Base-by-base conservation (phyloP, 2,888 invertebrate genomes). In the Dexiosoma caninum region DNA sequence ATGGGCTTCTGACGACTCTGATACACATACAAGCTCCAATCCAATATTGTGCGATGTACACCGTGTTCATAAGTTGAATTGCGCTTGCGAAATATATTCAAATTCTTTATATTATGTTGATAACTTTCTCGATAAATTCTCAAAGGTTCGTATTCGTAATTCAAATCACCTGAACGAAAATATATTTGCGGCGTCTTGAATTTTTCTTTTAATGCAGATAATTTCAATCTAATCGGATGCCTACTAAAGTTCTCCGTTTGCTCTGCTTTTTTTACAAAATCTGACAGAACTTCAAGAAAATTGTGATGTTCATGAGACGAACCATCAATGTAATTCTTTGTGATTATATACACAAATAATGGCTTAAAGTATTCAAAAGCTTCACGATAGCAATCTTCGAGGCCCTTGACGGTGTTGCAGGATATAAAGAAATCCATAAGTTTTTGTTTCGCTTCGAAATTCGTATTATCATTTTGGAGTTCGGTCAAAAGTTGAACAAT, bases 1-100 rank as follows among this genome's bases (percentile, higher is more conserved):
- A 89, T 89, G 0, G 89, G 89, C 60, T 88, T 89, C 49, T 86
- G 82, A 0, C 86, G 88, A 60, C 90, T 89, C 81, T 89, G 89
- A 53, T 84, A 87, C 4, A 89, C 81, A 79, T 87, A 89, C 37
- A 89, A 66, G 19, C 86, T 87, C 88, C 89, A 89, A 62, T 89
- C 88, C 19, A 89, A 84, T 83, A 89, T 86, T 0, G 86, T 86
- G 0, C 86, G 86, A 32, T 85, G 84, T 3, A 85, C 84, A 2
- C 90, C 89, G 19, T 83, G 42, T 30, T 85, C 85, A 77, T 84
- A 89, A 2, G 86, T 87, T 12, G 88, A 86, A 64, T 89, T 88
- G 0, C 82, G 84, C 30, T 83, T 85, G 0, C 86, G 86, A 69
- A 86, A 84, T 51, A 78, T 70, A 32, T 89, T 86, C 27, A 89